Evolutionary conservation across 2,888 invertebrate genomes (phyloP).

Genomic region (Pterostichus niger): DNA sequence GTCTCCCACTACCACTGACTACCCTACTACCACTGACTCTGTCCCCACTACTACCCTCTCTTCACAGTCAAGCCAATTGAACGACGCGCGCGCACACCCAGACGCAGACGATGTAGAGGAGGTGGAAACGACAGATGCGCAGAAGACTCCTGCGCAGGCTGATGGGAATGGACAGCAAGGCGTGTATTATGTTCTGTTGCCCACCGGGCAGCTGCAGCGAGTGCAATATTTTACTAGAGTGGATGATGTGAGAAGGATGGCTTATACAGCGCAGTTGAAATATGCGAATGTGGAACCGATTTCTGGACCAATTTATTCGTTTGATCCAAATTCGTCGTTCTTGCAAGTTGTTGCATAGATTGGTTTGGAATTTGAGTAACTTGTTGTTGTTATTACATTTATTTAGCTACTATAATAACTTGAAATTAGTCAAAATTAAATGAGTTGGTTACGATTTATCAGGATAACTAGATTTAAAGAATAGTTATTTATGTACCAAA

Average conservation of each 20-base stretch:
- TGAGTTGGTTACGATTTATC: too few species aligned
- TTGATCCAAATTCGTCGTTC: constrained; percentile 73
- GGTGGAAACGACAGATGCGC: constrained; percentile 68
- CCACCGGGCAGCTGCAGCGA: constrained; percentile 82
- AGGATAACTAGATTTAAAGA: too few species aligned
- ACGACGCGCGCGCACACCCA: constrained; percentile 48
- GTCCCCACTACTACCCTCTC: constrained; percentile 68
- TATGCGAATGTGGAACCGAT: constrained; percentile 83
- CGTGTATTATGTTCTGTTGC: constrained; percentile 83
- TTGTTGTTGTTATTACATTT: too few species aligned
- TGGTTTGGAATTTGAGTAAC: neutral
- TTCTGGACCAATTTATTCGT: constrained; percentile 81
- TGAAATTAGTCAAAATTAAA: too few species aligned
- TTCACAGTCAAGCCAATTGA: constrained; percentile 73
- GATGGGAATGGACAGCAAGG: constrained; percentile 75
- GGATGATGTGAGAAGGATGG: constrained; percentile 81
- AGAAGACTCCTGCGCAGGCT: constrained; percentile 72
- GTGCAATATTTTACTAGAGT: constrained; percentile 79
- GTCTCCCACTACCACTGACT: constrained; percentile 71
- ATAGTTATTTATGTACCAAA: too few species aligned
- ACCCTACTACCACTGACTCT: constrained; percentile 74
- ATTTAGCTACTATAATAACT: too few species aligned
- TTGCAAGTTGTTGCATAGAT: constrained; percentile 66
- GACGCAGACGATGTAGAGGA: constrained; percentile 69
- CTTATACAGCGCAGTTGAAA: constrained; percentile 82